Base-by-base conservation (phyloP, 1,140 invertebrate genomes). In the Onthophagus taurus region DNA sequence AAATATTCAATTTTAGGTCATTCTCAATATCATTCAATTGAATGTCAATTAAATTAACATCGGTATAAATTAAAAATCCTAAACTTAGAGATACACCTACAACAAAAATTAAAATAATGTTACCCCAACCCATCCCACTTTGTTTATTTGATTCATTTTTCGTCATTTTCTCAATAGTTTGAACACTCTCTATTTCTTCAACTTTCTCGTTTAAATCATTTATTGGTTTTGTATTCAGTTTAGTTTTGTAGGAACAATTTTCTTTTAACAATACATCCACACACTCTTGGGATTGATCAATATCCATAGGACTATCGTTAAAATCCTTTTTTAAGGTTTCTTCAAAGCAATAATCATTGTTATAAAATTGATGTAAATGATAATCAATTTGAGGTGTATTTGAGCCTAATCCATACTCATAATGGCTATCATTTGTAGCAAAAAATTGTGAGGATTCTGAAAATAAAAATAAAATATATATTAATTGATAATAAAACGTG, bases 251-350 rank as follows among this genome's bases (percentile, higher is more conserved):
- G 9, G 20, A 38, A 38, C 9, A 11, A 8, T n/a, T 20, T 38
- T 9, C 20, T 20, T 38, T 14, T 34, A 26, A 13, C 12, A 34
- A 20, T 44, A n/a, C n/a, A n/a, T n/a, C 20, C 9, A 17, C 17
- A 17, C 4, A 7, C 14, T 5, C 9, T 5, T 33, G 23, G 34
- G 24, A 7, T 12, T 5, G 12, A 23, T 45, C 43, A 26, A 45
- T 24, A 36, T 45, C 43, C 43, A 45, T 45, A 5, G 43, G 43
- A 11, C 31, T 36, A 14, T 45, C 43, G 29, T 26, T n/a, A 26
- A 7, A 26, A 26, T 7, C n/a, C 23, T 26, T 26, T 26, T 26
- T 26, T 8, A 21, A 19, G 18, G 16, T n/a, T n/a, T n/a, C n/a
- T n/a, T n/a, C n/a, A n/a, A n/a, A n/a, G n/a, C 14, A 31, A 11